Evolutionary conservation across 2,797 vertebrate genomes (phyloP), one percentile per base, ranked within the genome.

Genomic region (Pterois miles): DNA sequence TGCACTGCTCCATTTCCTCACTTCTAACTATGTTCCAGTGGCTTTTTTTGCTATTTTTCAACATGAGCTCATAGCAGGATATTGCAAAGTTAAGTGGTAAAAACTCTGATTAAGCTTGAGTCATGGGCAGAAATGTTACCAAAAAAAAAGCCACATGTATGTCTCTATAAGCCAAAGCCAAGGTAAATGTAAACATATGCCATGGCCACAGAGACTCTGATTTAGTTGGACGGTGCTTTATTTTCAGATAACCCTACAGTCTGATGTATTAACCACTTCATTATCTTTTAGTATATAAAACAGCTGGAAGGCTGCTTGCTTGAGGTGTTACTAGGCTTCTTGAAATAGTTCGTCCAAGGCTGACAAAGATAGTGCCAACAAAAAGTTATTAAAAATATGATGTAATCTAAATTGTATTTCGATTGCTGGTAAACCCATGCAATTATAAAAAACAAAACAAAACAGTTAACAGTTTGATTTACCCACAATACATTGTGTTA

Each of bases 51-150:
- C 9, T 25, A 12, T 22, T 43, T 78, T 74, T 79, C 23, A 0
- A 60, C 54, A 72, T 36, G 3, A 67, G 58, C 53, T 43, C 20
- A n/a, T 76, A 58, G 62, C 43, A 25, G 67, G 76, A 64, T 38
- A 60, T 22, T 27, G 52, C 13, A 8, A 29, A 54, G 13, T 8
- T 62, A 6, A 72, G 43, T 0, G 1, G 11, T 57, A 70, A 74
- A 31, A 40, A 7, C 8, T 77, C 34, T 53, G 66, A 66, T 62
- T 67, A 50, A 64, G 25, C 50, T 43, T 69, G 43, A 79, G 22
- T 82, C 43, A 60, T 12, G 20, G 22, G 40, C 18, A 64, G 8
- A 71, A 62, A 67, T 66, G 25, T 34, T 38, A 59, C n/a, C n/a
- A 16, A 16, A 57, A 74, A 71, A n/a, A 0, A 46, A 25, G 54